phyloP scores from a whole-genome alignment of 2,797 vertebrate genomes.

The Peromyscus nudipes region DNA sequence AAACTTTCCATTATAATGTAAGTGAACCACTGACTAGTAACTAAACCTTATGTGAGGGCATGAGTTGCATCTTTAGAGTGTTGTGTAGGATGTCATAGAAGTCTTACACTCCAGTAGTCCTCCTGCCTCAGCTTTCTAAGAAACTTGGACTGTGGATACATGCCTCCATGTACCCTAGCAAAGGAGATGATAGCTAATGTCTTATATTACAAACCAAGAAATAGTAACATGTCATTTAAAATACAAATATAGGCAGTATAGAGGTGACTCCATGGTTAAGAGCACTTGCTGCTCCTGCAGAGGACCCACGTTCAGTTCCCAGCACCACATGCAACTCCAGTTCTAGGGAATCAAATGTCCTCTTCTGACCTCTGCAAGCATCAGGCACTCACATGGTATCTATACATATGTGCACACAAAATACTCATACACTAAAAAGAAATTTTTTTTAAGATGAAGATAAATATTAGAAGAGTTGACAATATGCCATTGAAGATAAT shows the following conservation, averaged over 20 bases:
- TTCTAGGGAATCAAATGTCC: neutral
- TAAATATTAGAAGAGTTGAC: neutral
- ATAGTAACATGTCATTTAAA: slow-evolving; percentile 29
- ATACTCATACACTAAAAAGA: neutral
- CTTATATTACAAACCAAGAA: slow-evolving; percentile 48
- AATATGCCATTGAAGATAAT: neutral
- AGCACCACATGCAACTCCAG: neutral
- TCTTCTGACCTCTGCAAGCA: neutral
- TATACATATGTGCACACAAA: neutral
- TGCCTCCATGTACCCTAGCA: neutral
- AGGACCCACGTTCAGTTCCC: neutral
- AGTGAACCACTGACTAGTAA: slow-evolving; percentile 1
- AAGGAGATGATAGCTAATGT: neutral
- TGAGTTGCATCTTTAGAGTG: neutral
- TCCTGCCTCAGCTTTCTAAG: neutral
- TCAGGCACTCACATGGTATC: neutral
- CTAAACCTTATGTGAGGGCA: neutral
- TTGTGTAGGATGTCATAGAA: neutral
- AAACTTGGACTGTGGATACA: neutral
- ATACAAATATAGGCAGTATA: neutral
- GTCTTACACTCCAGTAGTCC: neutral
- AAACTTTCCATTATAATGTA: slow-evolving; percentile 28
- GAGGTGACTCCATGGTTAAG: neutral
- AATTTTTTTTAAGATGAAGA: neutral
- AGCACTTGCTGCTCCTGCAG: neutral